Evolutionary conservation across 92 coral and sea anemone genomes (phyloP), one percentile per base, ranked within the genome.

Genomic region (Siderastrea radians): DNA sequence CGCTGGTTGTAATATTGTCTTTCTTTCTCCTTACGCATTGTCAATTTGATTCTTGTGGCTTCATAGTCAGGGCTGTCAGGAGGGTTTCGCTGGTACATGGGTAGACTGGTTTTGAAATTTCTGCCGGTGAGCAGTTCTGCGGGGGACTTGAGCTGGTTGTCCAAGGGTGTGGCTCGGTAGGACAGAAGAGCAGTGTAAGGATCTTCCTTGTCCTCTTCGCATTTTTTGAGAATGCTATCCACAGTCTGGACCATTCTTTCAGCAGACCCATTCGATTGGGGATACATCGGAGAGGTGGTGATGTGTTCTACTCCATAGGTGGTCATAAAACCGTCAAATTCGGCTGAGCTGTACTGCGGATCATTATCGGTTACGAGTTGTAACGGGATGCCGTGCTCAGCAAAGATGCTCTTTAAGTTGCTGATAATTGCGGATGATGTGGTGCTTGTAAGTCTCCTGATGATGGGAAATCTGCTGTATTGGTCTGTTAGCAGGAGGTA

Each of bases 341-440:
- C 76, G 60, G 52, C 52, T 62, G 79, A 75, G 60, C 76, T 74
- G 55, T 68, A 75, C 45, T 81, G 81, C 2, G 84, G 87, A 2
- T 85, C 85, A 11, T 86, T 75, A 60, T 90, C 93, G 17, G 80
- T 86, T 14, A 75, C 58, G 3, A 90, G 75, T 49, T 68, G 79
- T 4, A 60, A 54, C 19, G 84, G 88, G 67, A 90, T 90, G 47
- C 93, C 84, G 54, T 85, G 81, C 55, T 90, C 90, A 7, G 83
- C 61, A 45, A 90, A 79, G 59, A 90, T 90, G 87, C 93, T 85
- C 65, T 90, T 84, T 1, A 90, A 48, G 77, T 90, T 75, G 75
- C 61, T 90, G 66, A 92, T 81, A 13, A 89, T 78, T 44, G 91
- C 90, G 51, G 62, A 17, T 3, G 95, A 92, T 14, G 93, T 85